Evolutionary conservation across 1,140 invertebrate species (phyloP), one percentile per base, ranked within the genome.

Genomic region (Trachymyrmex septentrionalis): DNA sequence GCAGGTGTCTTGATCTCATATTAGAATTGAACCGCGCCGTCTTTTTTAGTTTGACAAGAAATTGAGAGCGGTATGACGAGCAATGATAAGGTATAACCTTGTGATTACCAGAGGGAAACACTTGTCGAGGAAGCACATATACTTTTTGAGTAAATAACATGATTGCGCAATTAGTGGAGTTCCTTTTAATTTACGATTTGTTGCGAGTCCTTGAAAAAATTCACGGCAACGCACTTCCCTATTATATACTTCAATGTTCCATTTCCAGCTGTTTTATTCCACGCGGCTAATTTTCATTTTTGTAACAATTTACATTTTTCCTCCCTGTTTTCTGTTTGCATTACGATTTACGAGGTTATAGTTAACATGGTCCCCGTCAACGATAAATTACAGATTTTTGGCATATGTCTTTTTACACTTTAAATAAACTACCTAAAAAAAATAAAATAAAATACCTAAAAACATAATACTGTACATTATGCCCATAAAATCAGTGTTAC

Each of bases 111-210:
- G 4, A 38, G 38, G 38, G 2, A 44, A 44, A 44, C 34, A 38
- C 34, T 38, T 59, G 7, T 30, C 66, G 53, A 72, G 53, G 34
- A 82, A 82, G 72, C 16, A 73, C n/a, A 48, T 38, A 55, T 72
- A 73, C 27, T 84, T 84, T 38, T 73, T 69, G 21, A 84, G 24
- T 73, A 73, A 73, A 73, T 50, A 73, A 73, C 67, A 73, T 24
- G 38, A 84, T 82, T 44, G 80, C 69, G 24, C 69, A 69, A 82
- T 82, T 59, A 82, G 34, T 66, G 53, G 34, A 48, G 24, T 48
- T 84, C 34, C 80, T 75, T 61, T 84, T 73, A 84, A 84, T 73
- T 84, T 61, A 38, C 16, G 34, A 72, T 72, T 30, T 71, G 21
- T 59, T 72, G 21, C 50, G 14, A 71, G 24, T 57, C n/a, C 34